Evolutionary conservation across 2,888 invertebrate species (phyloP).

Genomic region (Tenthredo notha): DNA sequence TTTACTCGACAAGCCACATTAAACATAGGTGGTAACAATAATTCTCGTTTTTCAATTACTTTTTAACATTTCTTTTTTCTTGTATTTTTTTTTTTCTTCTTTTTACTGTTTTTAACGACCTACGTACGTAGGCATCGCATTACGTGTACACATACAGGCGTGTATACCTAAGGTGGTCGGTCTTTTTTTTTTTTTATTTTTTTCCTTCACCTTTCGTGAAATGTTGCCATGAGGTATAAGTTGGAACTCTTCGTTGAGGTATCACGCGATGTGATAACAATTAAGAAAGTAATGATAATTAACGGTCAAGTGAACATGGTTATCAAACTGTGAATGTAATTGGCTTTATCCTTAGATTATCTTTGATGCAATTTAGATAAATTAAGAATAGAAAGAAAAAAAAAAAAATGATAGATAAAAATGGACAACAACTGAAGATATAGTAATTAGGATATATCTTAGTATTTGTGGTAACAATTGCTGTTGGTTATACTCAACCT

Average conservation of each 20-base stretch:
- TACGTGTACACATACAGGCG: background rate
- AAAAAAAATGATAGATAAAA: background rate
- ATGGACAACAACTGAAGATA: background rate
- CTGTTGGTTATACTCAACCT: background rate
- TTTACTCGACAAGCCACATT: background rate
- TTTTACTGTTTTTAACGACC: background rate
- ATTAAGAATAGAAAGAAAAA: background rate
- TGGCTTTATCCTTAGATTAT: background rate
- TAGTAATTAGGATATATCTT: background rate
- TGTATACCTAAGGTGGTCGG: background rate
- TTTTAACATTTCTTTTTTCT: background rate
- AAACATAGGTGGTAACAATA: slow-evolving; percentile 35
- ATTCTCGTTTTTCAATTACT: slow-evolving; percentile 46
- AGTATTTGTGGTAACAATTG: slow-evolving; percentile 22
- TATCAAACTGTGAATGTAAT: background rate
- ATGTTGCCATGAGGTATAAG: background rate
- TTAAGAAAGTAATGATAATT: slow-evolving; percentile 29
- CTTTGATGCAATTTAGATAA: background rate
- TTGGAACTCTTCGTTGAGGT: slow-evolving; percentile 7
- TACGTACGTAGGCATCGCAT: slow-evolving; percentile 21
- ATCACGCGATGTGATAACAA: slow-evolving; percentile 45
- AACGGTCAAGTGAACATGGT: background rate
- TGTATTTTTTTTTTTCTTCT: background rate
- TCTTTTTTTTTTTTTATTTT: too few species aligned
- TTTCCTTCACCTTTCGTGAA: slow-evolving; percentile 11